Evolutionary conservation across 2,113 vertebrate genomes (phyloP).

Genomic region (Spea bombifrons): DNA sequence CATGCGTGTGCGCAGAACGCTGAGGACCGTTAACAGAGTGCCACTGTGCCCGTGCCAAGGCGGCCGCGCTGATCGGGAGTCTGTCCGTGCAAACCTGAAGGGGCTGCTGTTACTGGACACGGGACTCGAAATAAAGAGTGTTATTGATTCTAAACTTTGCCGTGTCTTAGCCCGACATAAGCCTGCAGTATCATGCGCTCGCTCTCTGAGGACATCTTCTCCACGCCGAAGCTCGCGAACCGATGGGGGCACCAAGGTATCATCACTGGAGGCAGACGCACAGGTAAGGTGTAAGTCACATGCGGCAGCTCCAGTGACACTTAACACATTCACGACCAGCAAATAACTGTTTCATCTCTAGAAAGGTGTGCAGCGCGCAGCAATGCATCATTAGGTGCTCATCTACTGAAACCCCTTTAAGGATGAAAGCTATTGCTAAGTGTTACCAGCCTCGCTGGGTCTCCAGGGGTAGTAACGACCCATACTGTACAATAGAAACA

Average conservation of each 20-base stretch:
- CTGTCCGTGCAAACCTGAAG: neutral
- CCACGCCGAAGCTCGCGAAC: neutral
- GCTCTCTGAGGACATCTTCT: neutral
- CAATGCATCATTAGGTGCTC: too few species aligned
- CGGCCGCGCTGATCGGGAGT: neutral
- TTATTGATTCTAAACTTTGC: neutral
- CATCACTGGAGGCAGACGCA: neutral
- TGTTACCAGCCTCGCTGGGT: too few species aligned
- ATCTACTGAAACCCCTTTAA: too few species aligned
- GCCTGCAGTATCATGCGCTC: constrained; percentile 8
- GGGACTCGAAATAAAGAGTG: constrained; percentile 7
- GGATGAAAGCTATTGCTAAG: too few species aligned
- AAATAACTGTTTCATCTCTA: too few species aligned
- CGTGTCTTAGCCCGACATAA: neutral
- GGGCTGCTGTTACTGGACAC: neutral
- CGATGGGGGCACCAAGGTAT: neutral
- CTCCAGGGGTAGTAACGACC: too few species aligned
- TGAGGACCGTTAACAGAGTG: constrained; percentile 11
- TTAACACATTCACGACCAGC: too few species aligned
- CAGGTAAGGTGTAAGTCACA: constrained; percentile 9
- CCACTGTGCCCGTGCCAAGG: constrained; percentile 19
- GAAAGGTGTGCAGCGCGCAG: too few species aligned
- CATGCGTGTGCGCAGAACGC: neutral
- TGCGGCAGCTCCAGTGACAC: neutral
- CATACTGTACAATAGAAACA: too few species aligned